These are phyloP conservation scores for Eledona agricola DNA, from an alignment of 2,888 invertebrate genomes.

Conservation along the genomic window DNA sequence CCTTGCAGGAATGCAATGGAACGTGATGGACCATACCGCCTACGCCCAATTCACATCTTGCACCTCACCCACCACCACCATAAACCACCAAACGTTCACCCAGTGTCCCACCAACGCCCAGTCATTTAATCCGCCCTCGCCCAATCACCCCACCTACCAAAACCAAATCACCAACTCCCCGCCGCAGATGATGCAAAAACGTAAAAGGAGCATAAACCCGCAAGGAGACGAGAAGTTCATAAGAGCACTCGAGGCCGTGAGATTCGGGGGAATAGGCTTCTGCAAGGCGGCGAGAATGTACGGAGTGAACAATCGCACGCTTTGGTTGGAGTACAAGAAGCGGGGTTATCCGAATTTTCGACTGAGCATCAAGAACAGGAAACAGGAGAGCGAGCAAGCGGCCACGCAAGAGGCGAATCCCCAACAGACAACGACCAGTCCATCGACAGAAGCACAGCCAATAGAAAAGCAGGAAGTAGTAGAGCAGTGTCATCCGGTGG, in stretches of 20 bases:
- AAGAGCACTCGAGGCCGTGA: constrained; percentile 81
- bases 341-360: constrained; percentile 84
- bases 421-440: constrained; percentile 15
- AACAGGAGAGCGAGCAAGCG: constrained; percentile 65
- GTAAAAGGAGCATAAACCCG: constrained; percentile 80
- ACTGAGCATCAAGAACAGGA: constrained; percentile 79
- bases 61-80: constrained; percentile 65
- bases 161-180: constrained; percentile 57
- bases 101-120: constrained; percentile 24
- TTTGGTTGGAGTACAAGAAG: constrained; percentile 87
- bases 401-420: constrained; percentile 10
- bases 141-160: constrained; percentile 47
- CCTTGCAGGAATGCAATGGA: constrained; percentile 80
- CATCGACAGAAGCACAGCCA: constrained; percentile 45
- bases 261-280: constrained; percentile 85
- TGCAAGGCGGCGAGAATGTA: constrained; percentile 86
- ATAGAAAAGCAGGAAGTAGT: constrained; percentile 54
- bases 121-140: constrained; percentile 45
- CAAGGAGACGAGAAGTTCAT: constrained; percentile 86
- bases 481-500: constrained; percentile 65
- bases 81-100: constrained; percentile 43
- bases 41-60: constrained; percentile 72
- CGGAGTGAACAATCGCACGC: constrained; percentile 84
- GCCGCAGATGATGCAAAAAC: constrained; percentile 66
- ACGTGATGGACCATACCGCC: constrained; percentile 81